phyloP scores from a whole-genome alignment of 2,113 vertebrate genomes.

The Trinectes maculatus region DNA sequence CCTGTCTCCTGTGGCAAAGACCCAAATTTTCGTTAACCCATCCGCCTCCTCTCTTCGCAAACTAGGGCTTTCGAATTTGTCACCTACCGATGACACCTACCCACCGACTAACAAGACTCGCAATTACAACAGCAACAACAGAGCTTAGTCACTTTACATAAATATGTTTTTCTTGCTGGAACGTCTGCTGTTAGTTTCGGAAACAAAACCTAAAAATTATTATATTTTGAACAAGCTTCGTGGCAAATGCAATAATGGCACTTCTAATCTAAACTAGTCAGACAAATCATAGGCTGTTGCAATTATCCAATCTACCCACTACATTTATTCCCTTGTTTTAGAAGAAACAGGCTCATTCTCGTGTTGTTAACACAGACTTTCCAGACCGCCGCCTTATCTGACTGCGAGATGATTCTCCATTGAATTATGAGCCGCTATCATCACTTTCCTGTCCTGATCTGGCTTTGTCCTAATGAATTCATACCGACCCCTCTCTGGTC shows the following conservation, averaged over 20 bases:
- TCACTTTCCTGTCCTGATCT: constrained; percentile 48
- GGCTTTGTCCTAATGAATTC: constrained; percentile 68
- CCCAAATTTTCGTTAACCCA: neutral
- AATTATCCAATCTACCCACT: constrained; percentile 36
- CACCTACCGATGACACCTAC: too few species aligned
- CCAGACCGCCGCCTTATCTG: constrained; percentile 20
- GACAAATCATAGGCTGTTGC: constrained; percentile 21
- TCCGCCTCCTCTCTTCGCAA: neutral
- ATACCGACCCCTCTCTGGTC: constrained; percentile 51
- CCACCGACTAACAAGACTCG: too few species aligned
- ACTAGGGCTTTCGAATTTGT: too few species aligned
- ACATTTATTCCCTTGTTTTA: constrained; percentile 18
- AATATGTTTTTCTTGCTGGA: neutral
- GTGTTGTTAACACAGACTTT: constrained; percentile 23
- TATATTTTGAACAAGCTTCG: neutral
- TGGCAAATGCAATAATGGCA: constrained; percentile 13
- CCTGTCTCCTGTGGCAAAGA: neutral
- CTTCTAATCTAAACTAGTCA: neutral
- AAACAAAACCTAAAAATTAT: neutral
- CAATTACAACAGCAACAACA: neutral
- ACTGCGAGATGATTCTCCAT: constrained; percentile 48
- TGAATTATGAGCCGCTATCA: constrained; percentile 44
- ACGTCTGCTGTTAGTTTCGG: too few species aligned
- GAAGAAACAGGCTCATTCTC: neutral
- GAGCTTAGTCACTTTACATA: too few species aligned